Evolutionary conservation across 2,113 vertebrate species (phyloP).

Genomic region (Paradoxurus hermaphroditus): DNA sequence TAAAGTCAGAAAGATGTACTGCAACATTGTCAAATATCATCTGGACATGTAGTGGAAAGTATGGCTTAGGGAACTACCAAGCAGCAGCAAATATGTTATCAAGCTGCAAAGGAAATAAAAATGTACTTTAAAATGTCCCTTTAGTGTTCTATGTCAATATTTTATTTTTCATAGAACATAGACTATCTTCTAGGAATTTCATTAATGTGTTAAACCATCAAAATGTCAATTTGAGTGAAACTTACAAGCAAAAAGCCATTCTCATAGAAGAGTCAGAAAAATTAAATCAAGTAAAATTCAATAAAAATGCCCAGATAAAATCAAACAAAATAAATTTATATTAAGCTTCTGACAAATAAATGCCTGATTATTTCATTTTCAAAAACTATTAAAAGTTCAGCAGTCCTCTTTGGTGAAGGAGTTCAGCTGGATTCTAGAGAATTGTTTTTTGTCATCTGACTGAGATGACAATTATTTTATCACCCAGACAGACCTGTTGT

Average conservation of each 20-base stretch:
- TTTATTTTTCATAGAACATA: constrained; percentile 61
- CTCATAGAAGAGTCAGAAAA: constrained; percentile 36
- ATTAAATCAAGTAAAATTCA: constrained; percentile 57
- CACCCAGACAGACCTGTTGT: not conserved
- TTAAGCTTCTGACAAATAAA: constrained; percentile 53
- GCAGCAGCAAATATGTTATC: constrained; percentile 52
- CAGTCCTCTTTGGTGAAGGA: not conserved
- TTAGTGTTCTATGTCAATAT: constrained; percentile 55
- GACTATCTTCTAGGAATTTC: constrained; percentile 47
- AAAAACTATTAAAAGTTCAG: constrained; percentile 55
- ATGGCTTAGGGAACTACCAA: constrained; percentile 24
- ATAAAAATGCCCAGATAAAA: constrained; percentile 60
- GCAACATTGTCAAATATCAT: constrained; percentile 35
- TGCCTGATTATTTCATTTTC: constrained; percentile 55
- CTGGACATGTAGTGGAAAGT: constrained; percentile 11
- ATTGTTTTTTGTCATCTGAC: not conserved
- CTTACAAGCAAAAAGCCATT: constrained; percentile 56
- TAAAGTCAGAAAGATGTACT: not conserved
- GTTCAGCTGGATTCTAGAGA: not conserved
- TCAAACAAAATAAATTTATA: constrained; percentile 53
- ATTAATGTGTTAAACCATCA: constrained; percentile 64
- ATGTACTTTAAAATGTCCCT: constrained; percentile 55
- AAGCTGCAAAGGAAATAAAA: constrained; percentile 62
- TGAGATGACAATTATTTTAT: constrained; percentile 26
- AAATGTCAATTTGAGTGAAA: constrained; percentile 68